Base-by-base conservation (phyloP, 2,113 vertebrate genomes). In the Australoheros scitulus region DNA sequence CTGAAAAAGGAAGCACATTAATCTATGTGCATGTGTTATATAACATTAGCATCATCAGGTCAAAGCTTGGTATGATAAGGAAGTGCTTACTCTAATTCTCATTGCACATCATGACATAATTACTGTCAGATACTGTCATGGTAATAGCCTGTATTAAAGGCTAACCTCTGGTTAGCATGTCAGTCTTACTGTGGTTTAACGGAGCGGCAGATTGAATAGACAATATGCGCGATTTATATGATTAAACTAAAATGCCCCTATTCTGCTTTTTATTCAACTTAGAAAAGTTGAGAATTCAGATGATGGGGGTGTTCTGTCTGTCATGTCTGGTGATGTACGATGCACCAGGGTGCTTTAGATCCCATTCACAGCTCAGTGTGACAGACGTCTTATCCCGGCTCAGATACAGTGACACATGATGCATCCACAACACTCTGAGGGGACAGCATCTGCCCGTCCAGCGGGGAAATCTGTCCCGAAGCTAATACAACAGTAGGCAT, bases 401-500 rank as follows among this genome's bases (percentile, higher is more conserved):
- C 85, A 84, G 74, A 87, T 83, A 82, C 70, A 61, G 79, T 56
- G 87, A 83, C 88, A 91, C 87, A 76, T 80, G 87, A 70, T 13
- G 47, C 61, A 58, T 87, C 80, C 52, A 61, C 72, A 43, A 8
- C 24, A 2, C 80, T 77, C 32, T 0, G 56, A 57, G 61, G 82
- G 79, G 47, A 64, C 82, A 84, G 78, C 92, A 92, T 91, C 91
- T 91, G 86, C 32, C 82, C n/a, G 60, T 84, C 87, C 85, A 50
- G 64, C 18, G 59, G 79, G 75, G 63, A 88, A 92, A 88, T 92
- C 87, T 88, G 87, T 80, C 86, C 80, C 63, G 58, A 8, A 64
- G 88, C 83, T 79, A 79, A 89, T 77, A 74, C 68, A 34, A 38
- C 61, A 47, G 77, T 52, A 34, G 50, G 57, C 68, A 55, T 60